Base-by-base conservation (phyloP, 2,888 invertebrate genomes). In the Xylophagus ater region DNA sequence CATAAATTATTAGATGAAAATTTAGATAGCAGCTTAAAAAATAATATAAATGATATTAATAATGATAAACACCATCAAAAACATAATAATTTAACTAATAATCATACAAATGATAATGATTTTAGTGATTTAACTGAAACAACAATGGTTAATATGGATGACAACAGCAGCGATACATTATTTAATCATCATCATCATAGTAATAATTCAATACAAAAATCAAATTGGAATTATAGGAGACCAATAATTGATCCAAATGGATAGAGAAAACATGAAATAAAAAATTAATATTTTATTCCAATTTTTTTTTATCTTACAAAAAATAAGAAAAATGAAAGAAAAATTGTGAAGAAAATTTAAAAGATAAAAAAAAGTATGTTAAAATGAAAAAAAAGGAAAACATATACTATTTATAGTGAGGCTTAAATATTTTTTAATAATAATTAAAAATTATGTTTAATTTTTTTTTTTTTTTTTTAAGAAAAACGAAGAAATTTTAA, bases 201-300 rank as follows among this genome's bases (percentile, higher is more conserved):
- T 37, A 33, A 30, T 32, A 38, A 38, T 31, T 21, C 30, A 38
- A 29, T 42, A 17, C 31, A 31, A 30, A 25, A 28, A 20, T 13
- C 15, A 9, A 38, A 20, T 42, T 38, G 42, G 42, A 42, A 42
- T 47, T 53, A 59, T 51, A 56, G 60, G 33, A 54, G 58, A 34
- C 58, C 62, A 35, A 60, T 63, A 45, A 59, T 63, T 31, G 64
- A 64, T 52, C 63, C 64, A 24, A 65, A 65, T 46, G 64, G 64
- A 48, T 65, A 57, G 23, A 23, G 20, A 46, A 42, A 29, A 20
- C 36, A 31, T 41, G 21, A 46, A 43, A 48, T 40, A 46, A 41
- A 42, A 41, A 45, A 43, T 43, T 41, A 31, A 12, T 17, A 23
- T 41, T 42, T 44, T 24, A 17, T 12, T 23, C 12, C 12, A 12